Conservation (phyloP, 2,797 vertebrate genomes). For the Hapalemur alaotrensis region DNA sequence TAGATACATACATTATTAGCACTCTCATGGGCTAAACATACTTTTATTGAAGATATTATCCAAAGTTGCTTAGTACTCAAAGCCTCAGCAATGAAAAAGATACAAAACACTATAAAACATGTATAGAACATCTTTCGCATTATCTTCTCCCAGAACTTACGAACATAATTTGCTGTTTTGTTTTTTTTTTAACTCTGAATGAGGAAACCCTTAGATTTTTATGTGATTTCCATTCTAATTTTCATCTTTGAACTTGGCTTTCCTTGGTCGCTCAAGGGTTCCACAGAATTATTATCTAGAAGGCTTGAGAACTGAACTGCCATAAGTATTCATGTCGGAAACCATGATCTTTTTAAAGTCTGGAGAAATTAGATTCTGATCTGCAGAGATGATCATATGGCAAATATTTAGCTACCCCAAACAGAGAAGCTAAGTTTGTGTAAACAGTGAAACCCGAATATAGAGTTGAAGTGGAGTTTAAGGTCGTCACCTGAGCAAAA, state of each 20-base stretch:
- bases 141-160: conserved; percentile 18
- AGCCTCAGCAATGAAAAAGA: background rate
- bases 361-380: conserved; percentile 15
- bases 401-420: conserved; percentile 46
- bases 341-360: background rate
- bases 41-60: conserved; percentile 51
- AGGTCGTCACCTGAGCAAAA: background rate
- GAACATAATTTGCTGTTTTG: background rate
- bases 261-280: background rate
- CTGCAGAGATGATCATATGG: background rate
- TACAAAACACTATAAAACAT: conserved; percentile 25
- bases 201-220: conserved; percentile 20
- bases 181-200: background rate
- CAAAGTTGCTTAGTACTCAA: conserved; percentile 36
- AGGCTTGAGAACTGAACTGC: background rate
- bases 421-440: conserved; percentile 11
- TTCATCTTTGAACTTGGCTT: conserved; percentile 24
- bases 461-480: background rate
- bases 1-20: conserved; percentile 34
- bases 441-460: background rate
- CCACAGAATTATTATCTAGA: background rate
- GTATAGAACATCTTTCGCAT: background rate
- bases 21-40: conserved; percentile 51
- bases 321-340: background rate
- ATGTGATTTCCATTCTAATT: background rate